Percentiles rank a stretch among this genome's conserved stretches.
Conservation (phyloP, 53 echinoderm and acorn worm species). For the Paracentrotus lividus region DNA sequence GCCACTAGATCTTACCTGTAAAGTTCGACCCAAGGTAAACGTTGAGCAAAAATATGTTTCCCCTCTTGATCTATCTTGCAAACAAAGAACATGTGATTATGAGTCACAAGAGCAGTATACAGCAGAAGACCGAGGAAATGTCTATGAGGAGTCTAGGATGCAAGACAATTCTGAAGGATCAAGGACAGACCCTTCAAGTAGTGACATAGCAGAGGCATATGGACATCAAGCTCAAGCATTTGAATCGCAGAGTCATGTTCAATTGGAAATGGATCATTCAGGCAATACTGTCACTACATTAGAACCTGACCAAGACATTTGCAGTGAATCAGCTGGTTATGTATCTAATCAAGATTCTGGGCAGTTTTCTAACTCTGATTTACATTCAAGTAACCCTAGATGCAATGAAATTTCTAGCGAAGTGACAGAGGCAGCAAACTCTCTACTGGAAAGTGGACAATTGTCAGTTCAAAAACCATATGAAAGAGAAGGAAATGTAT, state of each 20-base stretch:
- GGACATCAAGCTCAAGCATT: neutral
- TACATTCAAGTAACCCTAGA: neutral
- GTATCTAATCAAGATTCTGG: conserved; percentile 6
- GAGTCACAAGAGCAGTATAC: conserved; percentile 19
- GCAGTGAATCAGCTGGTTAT: neutral
- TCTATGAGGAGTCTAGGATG: neutral
- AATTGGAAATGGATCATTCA: neutral
- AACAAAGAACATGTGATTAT: neutral
- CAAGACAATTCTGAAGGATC: neutral
- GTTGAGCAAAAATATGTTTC: neutral
- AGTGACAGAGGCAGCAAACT: neutral
- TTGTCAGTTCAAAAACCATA: neutral
- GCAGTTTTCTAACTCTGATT: neutral
- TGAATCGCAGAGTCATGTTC: neutral
- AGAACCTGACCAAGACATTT: neutral
- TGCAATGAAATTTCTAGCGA: neutral
- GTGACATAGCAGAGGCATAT: neutral
- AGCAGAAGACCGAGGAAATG: neutral
- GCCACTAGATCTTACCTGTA: conserved; percentile 60
- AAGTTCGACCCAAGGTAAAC: neutral
- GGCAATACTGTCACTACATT: neutral
- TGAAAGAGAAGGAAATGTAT: neutral
- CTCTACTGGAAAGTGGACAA: neutral
- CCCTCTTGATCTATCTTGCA: conserved; percentile 42
- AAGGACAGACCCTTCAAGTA: neutral